Percentiles rank a stretch among this genome's conserved stretches.
Evolutionary conservation across 2,113 vertebrate genomes (phyloP).

Genomic region (Fukomys damarensis): DNA sequence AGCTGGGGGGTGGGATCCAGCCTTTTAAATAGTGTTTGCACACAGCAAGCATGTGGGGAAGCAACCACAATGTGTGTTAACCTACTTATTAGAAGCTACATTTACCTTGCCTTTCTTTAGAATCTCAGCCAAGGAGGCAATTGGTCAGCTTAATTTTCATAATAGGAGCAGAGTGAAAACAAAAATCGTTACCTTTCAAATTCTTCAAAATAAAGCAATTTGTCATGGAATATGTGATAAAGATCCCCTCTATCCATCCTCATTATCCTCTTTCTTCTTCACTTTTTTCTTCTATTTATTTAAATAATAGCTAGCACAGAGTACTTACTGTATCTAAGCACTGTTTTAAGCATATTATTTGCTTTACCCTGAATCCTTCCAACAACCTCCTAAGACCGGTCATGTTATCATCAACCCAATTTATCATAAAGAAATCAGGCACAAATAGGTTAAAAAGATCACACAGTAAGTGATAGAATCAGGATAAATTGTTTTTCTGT

Average conservation of each 20-base stretch:
- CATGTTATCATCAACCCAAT: background rate
- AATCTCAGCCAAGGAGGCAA: background rate
- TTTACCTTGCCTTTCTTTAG: background rate
- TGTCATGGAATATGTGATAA: background rate
- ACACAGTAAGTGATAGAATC: background rate
- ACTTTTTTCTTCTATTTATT: background rate
- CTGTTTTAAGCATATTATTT: background rate
- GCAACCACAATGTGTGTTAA: background rate
- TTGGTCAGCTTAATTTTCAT: background rate
- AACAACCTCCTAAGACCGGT: background rate
- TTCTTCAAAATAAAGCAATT: conserved; percentile 28
- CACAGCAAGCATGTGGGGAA: background rate
- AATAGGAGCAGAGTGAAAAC: background rate
- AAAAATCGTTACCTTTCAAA: background rate
- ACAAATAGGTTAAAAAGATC: background rate
- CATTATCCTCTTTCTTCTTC: background rate
- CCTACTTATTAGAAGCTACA: background rate
- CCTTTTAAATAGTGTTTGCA: background rate
- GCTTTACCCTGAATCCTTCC: background rate
- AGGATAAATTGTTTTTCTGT: no score
- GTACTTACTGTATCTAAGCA: background rate
- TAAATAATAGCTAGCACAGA: background rate
- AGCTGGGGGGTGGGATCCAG: background rate
- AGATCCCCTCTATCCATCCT: background rate
- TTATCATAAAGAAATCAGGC: conserved; percentile 6